Conservation (phyloP, 2,888 invertebrate species). For the Eilema griseolum region DNA sequence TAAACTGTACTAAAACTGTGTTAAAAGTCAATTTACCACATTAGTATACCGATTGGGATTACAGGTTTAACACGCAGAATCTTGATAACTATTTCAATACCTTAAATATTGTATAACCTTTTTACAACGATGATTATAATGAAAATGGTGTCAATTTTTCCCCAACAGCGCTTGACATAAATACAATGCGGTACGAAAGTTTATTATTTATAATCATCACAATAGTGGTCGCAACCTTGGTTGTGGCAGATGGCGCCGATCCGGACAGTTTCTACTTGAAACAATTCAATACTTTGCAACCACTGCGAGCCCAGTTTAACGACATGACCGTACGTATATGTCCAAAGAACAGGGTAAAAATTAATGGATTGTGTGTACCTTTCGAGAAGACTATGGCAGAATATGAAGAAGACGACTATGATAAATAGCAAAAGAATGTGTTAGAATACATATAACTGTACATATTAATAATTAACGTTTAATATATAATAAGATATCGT, state of each 20-base stretch:
- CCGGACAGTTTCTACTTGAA: neutral
- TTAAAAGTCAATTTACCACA: no score
- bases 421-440: neutral
- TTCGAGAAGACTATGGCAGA: neutral
- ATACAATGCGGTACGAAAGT: neutral
- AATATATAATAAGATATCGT: neutral
- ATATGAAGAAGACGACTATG: neutral
- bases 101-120: neutral
- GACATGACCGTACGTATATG: neutral
- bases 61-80: no score
- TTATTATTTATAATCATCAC: neutral
- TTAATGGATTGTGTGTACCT: constrained; percentile 21
- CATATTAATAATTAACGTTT: constrained; percentile 1
- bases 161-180: neutral
- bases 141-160: neutral
- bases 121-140: neutral
- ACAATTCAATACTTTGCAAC: neutral
- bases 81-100: no score
- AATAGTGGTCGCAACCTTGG: neutral
- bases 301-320: neutral
- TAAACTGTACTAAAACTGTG: no score
- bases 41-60: no score
- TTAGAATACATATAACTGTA: neutral
- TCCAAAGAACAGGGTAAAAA: constrained; percentile 16
- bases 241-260: neutral